Percentiles rank a stretch among this genome's conserved stretches.
Conservation (phyloP, 1,140 invertebrate species). For the Drosophila serrata region DNA sequence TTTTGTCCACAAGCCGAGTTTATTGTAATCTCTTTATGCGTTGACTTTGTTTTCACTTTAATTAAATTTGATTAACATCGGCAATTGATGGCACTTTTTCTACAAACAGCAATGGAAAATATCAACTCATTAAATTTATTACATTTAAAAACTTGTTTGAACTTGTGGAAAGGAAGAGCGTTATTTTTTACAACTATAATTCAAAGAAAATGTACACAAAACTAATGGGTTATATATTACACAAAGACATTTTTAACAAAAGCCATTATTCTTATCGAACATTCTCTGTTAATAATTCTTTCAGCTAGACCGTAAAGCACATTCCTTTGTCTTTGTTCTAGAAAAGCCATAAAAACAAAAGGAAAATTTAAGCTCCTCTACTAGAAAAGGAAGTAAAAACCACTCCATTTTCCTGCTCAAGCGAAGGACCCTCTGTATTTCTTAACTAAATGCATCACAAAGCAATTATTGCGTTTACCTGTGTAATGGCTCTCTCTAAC, state of each 20-base stretch:
- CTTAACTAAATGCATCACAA: constrained; percentile 23
- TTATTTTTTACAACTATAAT: background rate
- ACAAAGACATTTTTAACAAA: background rate
- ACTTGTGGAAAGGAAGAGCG: too few species aligned
- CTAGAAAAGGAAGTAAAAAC: background rate
- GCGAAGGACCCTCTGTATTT: constrained; percentile 7
- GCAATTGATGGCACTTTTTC: constrained; percentile 44
- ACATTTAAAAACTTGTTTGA: constrained; percentile 24
- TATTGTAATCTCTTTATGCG: constrained; percentile 43
- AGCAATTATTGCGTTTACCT: constrained; percentile 45
- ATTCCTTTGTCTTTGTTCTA: background rate
- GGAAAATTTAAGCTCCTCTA: background rate
- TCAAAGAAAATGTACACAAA: background rate
- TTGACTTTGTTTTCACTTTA: constrained; percentile 62
- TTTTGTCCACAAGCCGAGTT: constrained; percentile 18
- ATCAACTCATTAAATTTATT: constrained; percentile 25
- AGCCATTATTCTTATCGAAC: constrained; percentile 1
- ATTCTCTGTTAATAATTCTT: background rate
- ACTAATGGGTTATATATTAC: too few species aligned
- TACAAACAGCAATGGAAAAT: constrained; percentile 4
- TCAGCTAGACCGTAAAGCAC: background rate
- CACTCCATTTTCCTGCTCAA: background rate
- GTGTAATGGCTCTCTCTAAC: constrained; percentile 37
- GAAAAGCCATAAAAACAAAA: background rate
- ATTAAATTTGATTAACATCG: constrained; percentile 67